These are phyloP conservation scores for Xanthostigma xanthostigma DNA, from an alignment of 2,888 invertebrate genomes.

Conservation along the genomic window DNA sequence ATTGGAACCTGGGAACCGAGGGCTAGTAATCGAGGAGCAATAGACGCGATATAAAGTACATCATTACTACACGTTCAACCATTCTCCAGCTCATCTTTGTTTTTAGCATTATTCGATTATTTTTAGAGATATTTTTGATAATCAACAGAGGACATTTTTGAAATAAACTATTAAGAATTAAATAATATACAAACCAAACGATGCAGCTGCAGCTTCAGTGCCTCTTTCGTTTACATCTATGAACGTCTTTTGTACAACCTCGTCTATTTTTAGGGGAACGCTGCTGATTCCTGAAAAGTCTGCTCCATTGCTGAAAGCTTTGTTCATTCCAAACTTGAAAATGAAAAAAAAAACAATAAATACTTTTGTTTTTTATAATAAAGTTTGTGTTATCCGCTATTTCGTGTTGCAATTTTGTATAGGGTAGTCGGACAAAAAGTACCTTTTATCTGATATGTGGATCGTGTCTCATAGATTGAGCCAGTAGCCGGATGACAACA, in stretches of 20 bases:
- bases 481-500: too few species aligned
- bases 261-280: background rate
- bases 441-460: too few species aligned
- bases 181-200: background rate
- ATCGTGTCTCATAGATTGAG: too few species aligned
- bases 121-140: background rate
- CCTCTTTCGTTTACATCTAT: slow-evolving; percentile 2
- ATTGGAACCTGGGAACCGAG: too few species aligned
- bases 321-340: slow-evolving; percentile 14
- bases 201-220: slow-evolving; percentile 2
- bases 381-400: too few species aligned
- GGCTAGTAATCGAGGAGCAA: too few species aligned
- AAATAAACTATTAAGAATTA: background rate
- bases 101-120: background rate
- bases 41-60: too few species aligned
- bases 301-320: slow-evolving; percentile 9
- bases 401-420: too few species aligned
- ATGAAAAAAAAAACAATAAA: background rate
- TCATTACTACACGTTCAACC: too few species aligned
- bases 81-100: background rate
- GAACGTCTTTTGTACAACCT: slow-evolving; percentile 1
- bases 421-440: too few species aligned
- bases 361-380: too few species aligned
- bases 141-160: too few species aligned
- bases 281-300: background rate